A percentile compares a stretch with the other conserved stretches of the same genome.
Conservation (phyloP, 2,888 invertebrate genomes). For the Sminthurides aquaticus region DNA sequence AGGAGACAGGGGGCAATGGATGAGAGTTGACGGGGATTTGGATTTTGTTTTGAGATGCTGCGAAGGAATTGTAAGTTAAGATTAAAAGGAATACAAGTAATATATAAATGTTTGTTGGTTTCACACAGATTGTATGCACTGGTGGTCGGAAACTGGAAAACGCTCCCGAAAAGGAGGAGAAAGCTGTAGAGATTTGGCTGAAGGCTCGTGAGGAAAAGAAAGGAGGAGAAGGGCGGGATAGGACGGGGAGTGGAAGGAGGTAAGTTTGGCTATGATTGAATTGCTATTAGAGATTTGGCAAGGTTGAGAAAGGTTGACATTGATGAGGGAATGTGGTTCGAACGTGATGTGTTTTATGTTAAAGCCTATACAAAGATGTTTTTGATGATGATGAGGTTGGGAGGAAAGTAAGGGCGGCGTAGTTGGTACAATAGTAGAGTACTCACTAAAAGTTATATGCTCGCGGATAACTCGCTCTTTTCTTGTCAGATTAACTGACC, state of each 20-base stretch:
- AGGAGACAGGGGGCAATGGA: no score
- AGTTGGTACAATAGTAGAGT: no score
- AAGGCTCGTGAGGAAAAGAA: neutral
- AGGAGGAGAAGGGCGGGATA: neutral
- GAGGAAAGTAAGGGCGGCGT: neutral
- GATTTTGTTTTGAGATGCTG: no score
- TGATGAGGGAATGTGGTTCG: neutral
- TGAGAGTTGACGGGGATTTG: no score
- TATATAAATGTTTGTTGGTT: no score
- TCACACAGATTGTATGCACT: no score
- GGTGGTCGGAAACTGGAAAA: no score
- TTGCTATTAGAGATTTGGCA: neutral
- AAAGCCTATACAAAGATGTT: neutral
- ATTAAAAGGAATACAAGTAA: no score
- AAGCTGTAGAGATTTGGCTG: neutral
- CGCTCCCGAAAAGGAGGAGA: neutral
- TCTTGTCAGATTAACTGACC: neutral
- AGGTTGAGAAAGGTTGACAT: neutral
- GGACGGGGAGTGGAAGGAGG: neutral
- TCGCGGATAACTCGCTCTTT: neutral
- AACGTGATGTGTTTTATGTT: neutral
- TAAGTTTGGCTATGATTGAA: neutral
- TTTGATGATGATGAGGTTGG: neutral
- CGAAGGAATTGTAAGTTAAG: no score
- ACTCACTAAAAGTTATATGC: no score